Evolutionary conservation across 2,888 invertebrate genomes (phyloP), one percentile per base, ranked within the genome.

Genomic region (Drosophila pegasa): DNA sequence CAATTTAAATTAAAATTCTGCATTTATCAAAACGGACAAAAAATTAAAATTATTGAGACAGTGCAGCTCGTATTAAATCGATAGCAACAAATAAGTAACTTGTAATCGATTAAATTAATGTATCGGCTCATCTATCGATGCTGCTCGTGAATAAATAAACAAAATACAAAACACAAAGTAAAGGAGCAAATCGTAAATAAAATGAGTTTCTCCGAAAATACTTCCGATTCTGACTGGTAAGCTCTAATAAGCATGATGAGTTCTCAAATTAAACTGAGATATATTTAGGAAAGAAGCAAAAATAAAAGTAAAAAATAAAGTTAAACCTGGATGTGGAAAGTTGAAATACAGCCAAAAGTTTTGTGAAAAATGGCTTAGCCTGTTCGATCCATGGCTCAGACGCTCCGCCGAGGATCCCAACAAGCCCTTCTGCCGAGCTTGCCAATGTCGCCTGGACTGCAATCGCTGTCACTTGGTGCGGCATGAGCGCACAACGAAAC

Each of bases 221-320:
- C 91, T 0, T 89, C 88, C 1, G 91, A 91, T 69, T 87, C 87
- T 2, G 91, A 91, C 20, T 91, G 91, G 91, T 91, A 80, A 87
- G 80, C 3, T 1, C 1, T 9, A 3, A 18, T 9, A 41, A 4
- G 14, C 9, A 25, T 50, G 41, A 41, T 43, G 20, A 3, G 2
- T 18, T 43, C 0, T 10, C 14, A 48, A 20, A n/a, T 16, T 33
- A 18, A 47, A 20, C 10, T 18, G 1, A 33, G 7, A 2, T n/a
- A 8, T 16, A 37, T 59, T 31, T 55, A 91, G 91, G 91, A 91
- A 90, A 73, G 88, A 82, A 33, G 68, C 87, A n/a, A 90, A 90
- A 71, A 64, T 78, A 22, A 90, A 88, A 80, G 73, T 80, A 16
- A 80, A 78, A 43, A 69, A 54, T 6, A 63, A 60, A 22, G 51